phyloP scores from a whole-genome alignment of 2,888 invertebrate species.

The Sepiola atlantica region DNA sequence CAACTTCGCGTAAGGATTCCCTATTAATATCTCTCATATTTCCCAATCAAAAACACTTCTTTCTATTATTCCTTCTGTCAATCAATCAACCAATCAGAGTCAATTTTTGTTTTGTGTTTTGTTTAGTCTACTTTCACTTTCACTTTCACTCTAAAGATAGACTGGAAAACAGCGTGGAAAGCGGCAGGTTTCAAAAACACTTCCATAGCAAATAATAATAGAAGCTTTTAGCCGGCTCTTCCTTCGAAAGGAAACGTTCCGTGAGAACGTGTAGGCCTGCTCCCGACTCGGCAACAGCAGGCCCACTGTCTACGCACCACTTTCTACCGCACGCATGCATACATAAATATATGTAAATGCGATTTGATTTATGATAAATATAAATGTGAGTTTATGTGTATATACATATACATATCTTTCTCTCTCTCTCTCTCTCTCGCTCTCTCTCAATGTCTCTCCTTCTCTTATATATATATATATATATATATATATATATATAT shows the following conservation, averaged over 20 bases:
- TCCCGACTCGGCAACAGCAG: not conserved
- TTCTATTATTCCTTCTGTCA: not conserved
- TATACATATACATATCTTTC: too few species aligned
- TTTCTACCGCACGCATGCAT: not conserved
- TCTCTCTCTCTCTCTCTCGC: too few species aligned
- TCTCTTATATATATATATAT: too few species aligned
- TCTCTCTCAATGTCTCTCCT: too few species aligned
- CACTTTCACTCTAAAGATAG: not conserved
- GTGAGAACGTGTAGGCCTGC: not conserved
- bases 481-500: too few species aligned
- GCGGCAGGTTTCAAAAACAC: not conserved
- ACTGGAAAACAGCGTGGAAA: not conserved
- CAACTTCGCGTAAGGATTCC: too few species aligned
- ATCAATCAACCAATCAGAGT: not conserved
- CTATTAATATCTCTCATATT: too few species aligned
- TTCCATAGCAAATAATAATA: not conserved
- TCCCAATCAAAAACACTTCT: too few species aligned
- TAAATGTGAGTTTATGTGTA: too few species aligned
- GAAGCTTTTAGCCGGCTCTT: conserved; percentile 8
- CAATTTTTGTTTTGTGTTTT: not conserved
- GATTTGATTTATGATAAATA: too few species aligned
- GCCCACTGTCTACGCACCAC: not conserved
- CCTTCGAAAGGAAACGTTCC: not conserved
- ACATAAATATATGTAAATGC: too few species aligned
- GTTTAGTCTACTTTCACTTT: not conserved